Conservation (phyloP, 2,888 invertebrate genomes). For the Rhogogaster chlorosoma region DNA sequence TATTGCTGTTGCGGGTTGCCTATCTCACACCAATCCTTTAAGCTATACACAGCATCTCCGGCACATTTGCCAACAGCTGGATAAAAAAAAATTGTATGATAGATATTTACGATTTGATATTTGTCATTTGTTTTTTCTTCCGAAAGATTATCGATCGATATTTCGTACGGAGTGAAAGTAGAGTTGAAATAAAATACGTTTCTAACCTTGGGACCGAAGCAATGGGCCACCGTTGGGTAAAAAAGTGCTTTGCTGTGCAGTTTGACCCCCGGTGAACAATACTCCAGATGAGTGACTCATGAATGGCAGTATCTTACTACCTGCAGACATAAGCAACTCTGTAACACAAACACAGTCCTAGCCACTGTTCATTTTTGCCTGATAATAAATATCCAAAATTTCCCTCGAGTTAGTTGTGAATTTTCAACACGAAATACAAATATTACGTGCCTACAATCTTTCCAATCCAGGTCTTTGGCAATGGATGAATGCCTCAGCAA, state of each 20-base stretch:
- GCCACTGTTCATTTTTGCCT: constrained; percentile 24
- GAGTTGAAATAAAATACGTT: background rate
- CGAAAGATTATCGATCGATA: background rate
- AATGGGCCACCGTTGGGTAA: constrained; percentile 75
- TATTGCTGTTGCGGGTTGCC: constrained; percentile 74
- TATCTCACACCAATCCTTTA: constrained; percentile 80
- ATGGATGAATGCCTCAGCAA: background rate
- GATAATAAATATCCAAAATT: background rate
- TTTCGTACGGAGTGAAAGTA: background rate
- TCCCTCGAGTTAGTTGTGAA: background rate
- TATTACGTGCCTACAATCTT: background rate
- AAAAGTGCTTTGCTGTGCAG: constrained; percentile 72
- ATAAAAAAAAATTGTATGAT: background rate
- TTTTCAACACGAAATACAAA: constrained; percentile 42
- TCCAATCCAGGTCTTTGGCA: background rate
- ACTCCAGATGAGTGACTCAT: constrained; percentile 71
- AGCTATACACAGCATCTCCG: constrained; percentile 72
- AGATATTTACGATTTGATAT: background rate
- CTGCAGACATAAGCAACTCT: constrained; percentile 73
- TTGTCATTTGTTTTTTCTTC: background rate
- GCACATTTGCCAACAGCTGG: constrained; percentile 73
- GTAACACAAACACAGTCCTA: constrained; percentile 56
- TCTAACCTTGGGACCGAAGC: constrained; percentile 72
- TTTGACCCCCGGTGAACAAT: constrained; percentile 71
- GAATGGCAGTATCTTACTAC: constrained; percentile 82